These are phyloP conservation scores for Rhinophrynus dorsalis DNA, from an alignment of 2,797 vertebrate species.

Conservation along the genomic window DNA sequence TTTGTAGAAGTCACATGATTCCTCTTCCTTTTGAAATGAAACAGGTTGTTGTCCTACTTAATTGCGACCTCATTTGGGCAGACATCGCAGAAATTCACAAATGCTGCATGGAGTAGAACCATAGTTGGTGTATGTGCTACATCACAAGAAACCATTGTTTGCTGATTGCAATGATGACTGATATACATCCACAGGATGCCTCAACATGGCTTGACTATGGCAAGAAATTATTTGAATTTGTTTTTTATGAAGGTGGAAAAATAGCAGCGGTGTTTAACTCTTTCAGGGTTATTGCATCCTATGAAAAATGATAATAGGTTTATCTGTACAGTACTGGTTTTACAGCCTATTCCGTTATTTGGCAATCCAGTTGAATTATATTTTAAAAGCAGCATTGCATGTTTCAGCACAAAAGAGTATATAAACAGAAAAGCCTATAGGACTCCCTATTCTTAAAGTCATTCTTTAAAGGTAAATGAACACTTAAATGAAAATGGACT, in stretches of 20 bases:
- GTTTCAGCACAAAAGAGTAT: background rate
- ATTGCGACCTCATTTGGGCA: no score
- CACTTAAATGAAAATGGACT: no score
- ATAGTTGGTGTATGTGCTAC: background rate
- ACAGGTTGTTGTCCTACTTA: no score
- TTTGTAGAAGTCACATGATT: no score
- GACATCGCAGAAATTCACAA: background rate
- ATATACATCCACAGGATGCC: background rate
- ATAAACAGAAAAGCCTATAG: no score
- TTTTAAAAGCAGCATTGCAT: conserved; percentile 29
- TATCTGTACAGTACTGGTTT: conserved; percentile 56
- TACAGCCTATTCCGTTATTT: background rate
- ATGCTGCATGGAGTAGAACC: background rate
- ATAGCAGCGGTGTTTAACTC: conserved; percentile 49
- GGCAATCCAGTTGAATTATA: background rate
- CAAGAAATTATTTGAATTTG: conserved; percentile 7
- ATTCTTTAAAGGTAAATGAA: no score
- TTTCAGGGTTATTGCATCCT: conserved; percentile 51
- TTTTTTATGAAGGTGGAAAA: background rate
- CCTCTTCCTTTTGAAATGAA: no score
- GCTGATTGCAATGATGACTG: conserved; percentile 8
- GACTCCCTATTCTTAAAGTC: no score
- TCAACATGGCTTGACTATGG: conserved; percentile 4
- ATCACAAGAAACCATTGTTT: background rate
- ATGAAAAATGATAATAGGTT: conserved; percentile 52